Evolutionary conservation across 2,797 vertebrate genomes (phyloP).

Genomic region (Basileuterus tristriatus): DNA sequence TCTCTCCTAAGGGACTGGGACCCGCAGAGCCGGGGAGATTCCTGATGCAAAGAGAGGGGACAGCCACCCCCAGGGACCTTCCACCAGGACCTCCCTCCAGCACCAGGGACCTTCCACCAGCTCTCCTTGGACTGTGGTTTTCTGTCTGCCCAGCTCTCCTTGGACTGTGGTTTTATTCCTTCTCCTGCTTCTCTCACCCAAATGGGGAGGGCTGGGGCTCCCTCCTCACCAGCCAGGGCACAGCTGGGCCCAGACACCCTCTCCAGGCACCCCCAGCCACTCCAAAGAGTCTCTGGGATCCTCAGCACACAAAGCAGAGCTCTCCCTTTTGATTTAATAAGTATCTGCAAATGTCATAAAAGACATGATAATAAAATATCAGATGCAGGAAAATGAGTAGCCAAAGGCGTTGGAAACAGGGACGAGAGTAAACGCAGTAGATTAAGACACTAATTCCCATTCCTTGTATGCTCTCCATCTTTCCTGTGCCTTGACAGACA

Average conservation of each 20-base stretch:
- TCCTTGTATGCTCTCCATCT: slow-evolving; percentile 6
- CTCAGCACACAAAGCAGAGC: neutral
- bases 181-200: neutral
- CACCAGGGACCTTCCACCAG: too few relatives aligned
- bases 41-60: neutral
- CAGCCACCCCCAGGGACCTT: neutral
- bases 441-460: slow-evolving; percentile 7
- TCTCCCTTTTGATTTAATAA: slow-evolving; percentile 9
- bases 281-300: rapidly evolving
- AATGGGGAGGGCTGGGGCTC: rapidly evolving
- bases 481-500: neutral
- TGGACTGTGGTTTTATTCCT: neutral
- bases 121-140: too few relatives aligned
- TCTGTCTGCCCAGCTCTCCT: too few relatives aligned
- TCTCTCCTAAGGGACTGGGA: neutral
- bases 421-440: neutral
- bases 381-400: neutral
- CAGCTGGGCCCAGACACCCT: rapidly evolving
- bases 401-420: neutral
- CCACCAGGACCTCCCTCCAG: neutral
- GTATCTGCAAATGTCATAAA: slow-evolving; percentile 20
- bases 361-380: neutral
- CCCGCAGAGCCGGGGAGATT: rapidly evolving
- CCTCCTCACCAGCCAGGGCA: neutral
- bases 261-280: neutral